These are phyloP conservation scores for Apteryx owenii DNA, from an alignment of 2,113 vertebrate genomes.

Conservation along the genomic window DNA sequence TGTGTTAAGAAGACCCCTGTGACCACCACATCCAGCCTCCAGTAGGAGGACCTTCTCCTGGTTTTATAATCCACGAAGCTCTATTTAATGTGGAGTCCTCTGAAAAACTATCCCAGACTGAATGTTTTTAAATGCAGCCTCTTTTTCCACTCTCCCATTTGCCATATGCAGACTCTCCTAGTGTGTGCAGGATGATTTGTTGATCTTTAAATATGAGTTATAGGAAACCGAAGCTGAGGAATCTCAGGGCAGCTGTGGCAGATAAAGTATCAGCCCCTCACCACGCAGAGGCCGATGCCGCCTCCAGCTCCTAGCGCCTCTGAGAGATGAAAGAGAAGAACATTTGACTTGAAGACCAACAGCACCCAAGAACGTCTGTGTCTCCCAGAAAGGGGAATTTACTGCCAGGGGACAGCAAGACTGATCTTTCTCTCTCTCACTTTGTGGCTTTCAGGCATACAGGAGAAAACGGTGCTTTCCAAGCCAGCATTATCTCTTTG, in stretches of 20 bases:
- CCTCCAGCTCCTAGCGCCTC: not conserved
- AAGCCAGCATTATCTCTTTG: not conserved
- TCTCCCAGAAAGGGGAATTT: not conserved
- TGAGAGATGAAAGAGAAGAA: not conserved
- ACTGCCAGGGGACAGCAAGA: not conserved
- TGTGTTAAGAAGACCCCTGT: not conserved
- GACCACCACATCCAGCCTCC: not conserved
- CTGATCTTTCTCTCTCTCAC: not conserved
- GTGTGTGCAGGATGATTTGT: not conserved
- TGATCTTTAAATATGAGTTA: not conserved
- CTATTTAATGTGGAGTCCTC: not conserved
- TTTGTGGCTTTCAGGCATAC: not conserved
- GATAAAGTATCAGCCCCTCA: not conserved
- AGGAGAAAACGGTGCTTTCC: not conserved
- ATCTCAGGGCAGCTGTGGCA: not conserved
- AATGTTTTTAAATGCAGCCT: not conserved
- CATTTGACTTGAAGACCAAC: not conserved
- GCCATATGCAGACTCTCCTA: accelerated
- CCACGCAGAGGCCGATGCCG: not conserved
- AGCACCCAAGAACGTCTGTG: not conserved
- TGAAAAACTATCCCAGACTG: not conserved
- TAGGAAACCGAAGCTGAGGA: not conserved
- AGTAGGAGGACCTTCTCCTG: not conserved
- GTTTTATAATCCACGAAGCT: not conserved
- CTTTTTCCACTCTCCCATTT: not conserved